Conservation (phyloP, 2,113 vertebrate species). For the Anarhynchus alexandrinus region DNA sequence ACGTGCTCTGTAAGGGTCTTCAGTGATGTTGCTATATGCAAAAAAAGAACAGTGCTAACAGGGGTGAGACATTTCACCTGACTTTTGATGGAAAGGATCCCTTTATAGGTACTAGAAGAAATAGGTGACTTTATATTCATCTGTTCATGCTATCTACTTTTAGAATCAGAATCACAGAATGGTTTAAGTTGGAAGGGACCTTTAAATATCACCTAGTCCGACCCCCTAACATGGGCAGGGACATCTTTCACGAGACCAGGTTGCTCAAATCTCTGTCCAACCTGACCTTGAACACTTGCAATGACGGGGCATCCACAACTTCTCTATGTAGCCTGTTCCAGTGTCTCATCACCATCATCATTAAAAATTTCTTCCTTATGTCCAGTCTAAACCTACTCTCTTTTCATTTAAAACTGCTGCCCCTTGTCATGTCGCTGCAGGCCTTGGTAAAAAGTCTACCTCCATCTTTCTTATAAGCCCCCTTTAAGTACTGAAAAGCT, state of each 20-base stretch:
- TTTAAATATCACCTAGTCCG: not conserved
- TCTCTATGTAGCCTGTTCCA: not conserved
- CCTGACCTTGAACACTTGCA: not conserved
- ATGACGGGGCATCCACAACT: fast-evolving
- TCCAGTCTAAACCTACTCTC: fast-evolving
- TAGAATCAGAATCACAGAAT: not conserved
- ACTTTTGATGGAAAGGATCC: not conserved
- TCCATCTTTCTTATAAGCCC: fast-evolving
- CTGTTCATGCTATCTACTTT: not conserved
- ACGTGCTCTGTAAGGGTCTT: not conserved
- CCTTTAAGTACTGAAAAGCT: not conserved
- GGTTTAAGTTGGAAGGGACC: not conserved
- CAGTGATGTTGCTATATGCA: not conserved
- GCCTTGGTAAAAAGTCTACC: not conserved
- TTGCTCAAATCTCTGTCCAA: fast-evolving
- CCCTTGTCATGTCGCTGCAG: not conserved
- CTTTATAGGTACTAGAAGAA: not conserved
- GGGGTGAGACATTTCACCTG: not conserved
- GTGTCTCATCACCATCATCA: fast-evolving
- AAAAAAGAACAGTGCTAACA: not conserved
- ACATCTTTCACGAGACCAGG: not conserved
- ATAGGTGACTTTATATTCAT: not conserved
- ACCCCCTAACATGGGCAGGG: fast-evolving
- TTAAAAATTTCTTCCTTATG: not conserved
- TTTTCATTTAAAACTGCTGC: not conserved